Evolutionary conservation across 2,113 vertebrate species (phyloP), one percentile per base, ranked within the genome.

Genomic region (Equus przewalskii): DNA sequence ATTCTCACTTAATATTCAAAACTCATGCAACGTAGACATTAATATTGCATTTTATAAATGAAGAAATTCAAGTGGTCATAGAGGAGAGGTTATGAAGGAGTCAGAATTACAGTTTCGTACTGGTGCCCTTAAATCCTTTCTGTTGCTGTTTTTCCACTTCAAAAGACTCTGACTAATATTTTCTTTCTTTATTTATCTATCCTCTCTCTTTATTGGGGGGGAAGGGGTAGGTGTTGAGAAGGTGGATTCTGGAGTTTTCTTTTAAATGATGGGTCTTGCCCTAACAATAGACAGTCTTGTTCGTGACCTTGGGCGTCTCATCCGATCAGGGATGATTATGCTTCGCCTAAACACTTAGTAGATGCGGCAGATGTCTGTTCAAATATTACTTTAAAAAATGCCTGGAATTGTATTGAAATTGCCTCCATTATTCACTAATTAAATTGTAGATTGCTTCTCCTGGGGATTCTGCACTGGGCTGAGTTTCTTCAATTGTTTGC

Each of bases 351-450:
- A 92, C 54, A 91, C 79, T 95, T 84, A 89, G 73, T 79, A 80
- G 94, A 96, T 51, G 76, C 80, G 81, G 96, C 91, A 85, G 97
- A 96, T 97, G 96, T 96, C 89, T 85, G 44, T 96, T 97, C 87
- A 97, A 95, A 96, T 96, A 96, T 96, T 92, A 94, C 90, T 95
- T 97, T 89, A 22, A 98, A 97, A 98, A 97, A 97, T 97, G 96
- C 83, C 97, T 54, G 65, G 76, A 64, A 97, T 97, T 97, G 92
- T 98, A 92, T 97, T 98, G 96, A 93, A 98, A 96, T 97, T 85
- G 96, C 86, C 97, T 96, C 96, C 90, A 96, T 97, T 98, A 92
- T 96, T 97, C 96, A 96, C 96, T 97, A 97, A 97, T 96, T 98
- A 97, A 96, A 97, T 96, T 89, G 96, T 79, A 97, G 97, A 97